phyloP scores from a whole-genome alignment of 2,797 vertebrate genomes.

The Schizothorax lantsangensis region DNA sequence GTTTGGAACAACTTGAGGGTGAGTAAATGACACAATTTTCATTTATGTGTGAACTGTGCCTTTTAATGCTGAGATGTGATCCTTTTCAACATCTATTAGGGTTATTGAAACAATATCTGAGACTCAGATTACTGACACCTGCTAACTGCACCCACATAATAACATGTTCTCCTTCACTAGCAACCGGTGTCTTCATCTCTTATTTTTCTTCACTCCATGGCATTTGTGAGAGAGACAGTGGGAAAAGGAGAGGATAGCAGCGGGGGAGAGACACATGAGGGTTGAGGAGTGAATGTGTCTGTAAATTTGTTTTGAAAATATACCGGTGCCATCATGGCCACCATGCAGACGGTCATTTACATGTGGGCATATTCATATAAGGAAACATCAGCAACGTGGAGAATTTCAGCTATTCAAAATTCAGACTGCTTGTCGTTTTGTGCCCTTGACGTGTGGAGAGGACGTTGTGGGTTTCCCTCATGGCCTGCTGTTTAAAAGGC shows the following conservation, averaged over 20 bases:
- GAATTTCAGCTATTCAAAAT: conserved; percentile 17
- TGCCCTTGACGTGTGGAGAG: neutral
- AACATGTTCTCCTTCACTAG: neutral
- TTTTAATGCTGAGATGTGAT: neutral
- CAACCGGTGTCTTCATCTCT: neutral
- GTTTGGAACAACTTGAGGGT: neutral
- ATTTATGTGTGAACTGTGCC: neutral
- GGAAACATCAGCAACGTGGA: neutral
- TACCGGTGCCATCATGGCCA: conserved; percentile 2
- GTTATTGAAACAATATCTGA: neutral
- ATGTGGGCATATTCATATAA: neutral
- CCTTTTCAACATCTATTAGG: neutral
- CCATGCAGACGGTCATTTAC: neutral
- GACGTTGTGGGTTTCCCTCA: neutral
- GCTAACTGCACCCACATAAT: neutral
- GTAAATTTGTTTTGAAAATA: neutral
- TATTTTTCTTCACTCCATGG: neutral
- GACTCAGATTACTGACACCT: neutral
- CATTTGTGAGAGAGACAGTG: neutral
- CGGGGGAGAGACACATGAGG: neutral
- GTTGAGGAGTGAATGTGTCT: neutral
- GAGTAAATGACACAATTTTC: neutral
- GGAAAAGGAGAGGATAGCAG: neutral
- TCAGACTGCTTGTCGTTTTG: neutral
- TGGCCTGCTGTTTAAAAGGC: conserved; percentile 3